These are phyloP conservation scores for Lamellibrachia satsuma DNA, from an alignment of 2,888 invertebrate genomes.

Conservation along the genomic window DNA sequence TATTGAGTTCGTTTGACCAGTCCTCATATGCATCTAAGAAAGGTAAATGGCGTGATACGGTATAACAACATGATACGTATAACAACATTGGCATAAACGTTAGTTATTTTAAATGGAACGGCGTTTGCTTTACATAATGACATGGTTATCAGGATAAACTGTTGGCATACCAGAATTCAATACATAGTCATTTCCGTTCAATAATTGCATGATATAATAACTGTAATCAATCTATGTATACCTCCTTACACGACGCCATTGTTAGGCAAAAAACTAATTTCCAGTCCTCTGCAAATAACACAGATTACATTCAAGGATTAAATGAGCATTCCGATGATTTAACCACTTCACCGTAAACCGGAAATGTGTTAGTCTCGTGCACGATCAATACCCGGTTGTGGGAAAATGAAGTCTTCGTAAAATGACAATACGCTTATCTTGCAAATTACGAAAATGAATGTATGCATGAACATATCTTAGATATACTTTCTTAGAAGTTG, in stretches of 20 bases:
- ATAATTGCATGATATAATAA: neutral
- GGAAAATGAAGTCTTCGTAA: too few species aligned
- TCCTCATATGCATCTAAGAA: too few species aligned
- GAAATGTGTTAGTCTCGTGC: neutral
- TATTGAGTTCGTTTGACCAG: too few species aligned
- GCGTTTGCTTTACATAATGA: neutral
- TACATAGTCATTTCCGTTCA: neutral
- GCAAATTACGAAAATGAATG: too few species aligned
- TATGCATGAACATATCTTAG: too few species aligned
- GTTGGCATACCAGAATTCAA: neutral
- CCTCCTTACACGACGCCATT: neutral
- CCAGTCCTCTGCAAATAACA: neutral
- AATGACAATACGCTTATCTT: too few species aligned
- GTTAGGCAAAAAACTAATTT: neutral
- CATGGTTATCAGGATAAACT: neutral
- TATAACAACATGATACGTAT: too few species aligned
- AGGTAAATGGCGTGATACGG: too few species aligned
- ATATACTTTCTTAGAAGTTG: too few species aligned
- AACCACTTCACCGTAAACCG: neutral
- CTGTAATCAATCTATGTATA: neutral
- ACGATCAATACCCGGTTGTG: too few species aligned
- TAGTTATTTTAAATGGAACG: neutral
- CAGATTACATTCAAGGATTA: neutral
- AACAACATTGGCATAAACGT: neutral
- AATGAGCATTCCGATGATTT: neutral